These are phyloP conservation scores for Grapholita molesta DNA, from an alignment of 1,140 invertebrate genomes.

Conservation along the genomic window DNA sequence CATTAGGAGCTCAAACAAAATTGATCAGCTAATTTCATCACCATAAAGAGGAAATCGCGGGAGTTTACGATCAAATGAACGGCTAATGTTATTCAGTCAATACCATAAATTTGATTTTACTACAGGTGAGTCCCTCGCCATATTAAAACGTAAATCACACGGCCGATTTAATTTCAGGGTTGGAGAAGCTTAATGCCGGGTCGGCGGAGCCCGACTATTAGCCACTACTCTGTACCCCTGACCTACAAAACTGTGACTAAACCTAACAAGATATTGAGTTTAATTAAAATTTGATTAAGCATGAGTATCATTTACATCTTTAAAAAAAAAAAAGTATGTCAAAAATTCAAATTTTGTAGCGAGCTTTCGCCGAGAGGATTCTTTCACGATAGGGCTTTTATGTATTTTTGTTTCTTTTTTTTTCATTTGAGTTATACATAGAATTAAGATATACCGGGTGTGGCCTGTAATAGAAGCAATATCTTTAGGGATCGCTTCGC, in stretches of 20 bases:
- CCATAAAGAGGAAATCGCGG: conserved; percentile 35
- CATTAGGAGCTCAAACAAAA: conserved; percentile 21
- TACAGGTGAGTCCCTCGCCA: conserved; percentile 63
- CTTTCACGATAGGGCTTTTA: too few relatives aligned
- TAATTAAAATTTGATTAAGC: background rate
- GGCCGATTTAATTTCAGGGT: conserved; percentile 71
- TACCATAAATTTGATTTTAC: conserved; percentile 67
- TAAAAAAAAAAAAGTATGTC: too few relatives aligned
- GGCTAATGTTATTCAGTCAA: conserved; percentile 46
- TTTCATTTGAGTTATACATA: too few relatives aligned
- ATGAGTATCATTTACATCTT: too few relatives aligned
- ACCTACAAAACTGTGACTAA: background rate
- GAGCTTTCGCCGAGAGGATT: too few relatives aligned
- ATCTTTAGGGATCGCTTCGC: too few relatives aligned
- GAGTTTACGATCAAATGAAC: conserved; percentile 31
- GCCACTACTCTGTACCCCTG: background rate
- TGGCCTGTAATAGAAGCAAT: too few relatives aligned
- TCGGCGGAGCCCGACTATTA: background rate
- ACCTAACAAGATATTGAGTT: background rate
- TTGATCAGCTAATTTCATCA: conserved; percentile 45
- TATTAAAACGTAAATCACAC: conserved; percentile 75
- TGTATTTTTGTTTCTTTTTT: too few relatives aligned
- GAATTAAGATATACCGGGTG: too few relatives aligned
- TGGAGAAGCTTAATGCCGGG: conserved; percentile 47
- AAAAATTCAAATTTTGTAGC: too few relatives aligned